Conservation (phyloP, 2,113 vertebrate genomes). For the Mus pahari region DNA sequence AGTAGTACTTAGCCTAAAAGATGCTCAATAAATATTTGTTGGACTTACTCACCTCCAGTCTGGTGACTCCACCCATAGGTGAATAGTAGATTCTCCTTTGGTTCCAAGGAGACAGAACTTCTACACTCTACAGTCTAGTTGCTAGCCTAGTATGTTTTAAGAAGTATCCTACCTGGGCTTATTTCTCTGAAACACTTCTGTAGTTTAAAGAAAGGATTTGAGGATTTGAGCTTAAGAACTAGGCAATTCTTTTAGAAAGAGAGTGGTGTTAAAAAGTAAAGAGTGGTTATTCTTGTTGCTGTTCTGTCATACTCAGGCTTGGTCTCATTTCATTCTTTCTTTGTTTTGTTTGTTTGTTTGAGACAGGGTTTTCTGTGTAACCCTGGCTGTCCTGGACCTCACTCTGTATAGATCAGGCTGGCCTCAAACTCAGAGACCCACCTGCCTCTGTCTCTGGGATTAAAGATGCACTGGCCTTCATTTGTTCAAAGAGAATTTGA, state of each 20-base stretch:
- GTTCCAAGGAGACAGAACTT: constrained; percentile 1
- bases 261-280: not conserved
- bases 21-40: constrained; percentile 76
- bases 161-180: not conserved
- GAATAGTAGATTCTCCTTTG: constrained; percentile 57
- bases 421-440: not conserved
- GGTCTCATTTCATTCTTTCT: not conserved
- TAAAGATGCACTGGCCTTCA: not conserved
- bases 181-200: constrained; percentile 5
- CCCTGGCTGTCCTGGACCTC: not conserved
- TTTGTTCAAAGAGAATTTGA: constrained; percentile 36
- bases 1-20: constrained; percentile 47
- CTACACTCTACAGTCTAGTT: not conserved
- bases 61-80: constrained; percentile 52
- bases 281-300: not conserved
- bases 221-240: not conserved
- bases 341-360: not conserved
- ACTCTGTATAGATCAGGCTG: not conserved
- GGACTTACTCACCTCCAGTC: constrained; percentile 52
- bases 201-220: not conserved
- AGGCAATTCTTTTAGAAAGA: not conserved
- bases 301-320: not conserved
- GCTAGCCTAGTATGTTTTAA: not conserved
- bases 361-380: not conserved
- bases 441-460: not conserved